These are phyloP conservation scores for Punctoribates punctum DNA, from an alignment of 2,888 invertebrate species.

Conservation along the genomic window DNA sequence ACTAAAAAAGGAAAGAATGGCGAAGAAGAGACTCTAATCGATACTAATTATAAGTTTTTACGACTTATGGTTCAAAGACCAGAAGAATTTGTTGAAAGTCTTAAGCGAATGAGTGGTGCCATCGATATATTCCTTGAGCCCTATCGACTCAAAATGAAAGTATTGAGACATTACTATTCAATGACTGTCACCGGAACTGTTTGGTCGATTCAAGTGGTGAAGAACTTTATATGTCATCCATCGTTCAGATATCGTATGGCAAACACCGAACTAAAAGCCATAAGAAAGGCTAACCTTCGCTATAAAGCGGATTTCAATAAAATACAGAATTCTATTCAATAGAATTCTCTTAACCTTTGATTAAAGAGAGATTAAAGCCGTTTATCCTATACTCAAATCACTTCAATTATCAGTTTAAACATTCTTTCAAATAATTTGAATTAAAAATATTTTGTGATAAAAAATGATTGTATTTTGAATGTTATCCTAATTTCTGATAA, in stretches of 20 bases:
- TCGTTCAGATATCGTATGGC: not conserved
- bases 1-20: not conserved
- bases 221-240: not conserved
- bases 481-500: too few relatives aligned
- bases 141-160: not conserved
- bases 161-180: not conserved
- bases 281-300: not conserved
- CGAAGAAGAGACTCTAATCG: not conserved
- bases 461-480: too few relatives aligned
- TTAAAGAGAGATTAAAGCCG: too few relatives aligned
- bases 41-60: not conserved
- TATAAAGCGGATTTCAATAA: not conserved
- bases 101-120: not conserved
- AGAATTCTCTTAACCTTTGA: too few relatives aligned
- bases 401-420: too few relatives aligned
- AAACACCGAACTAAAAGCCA: not conserved
- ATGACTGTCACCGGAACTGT: slow-evolving; percentile 18
- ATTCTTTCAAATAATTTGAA: too few relatives aligned
- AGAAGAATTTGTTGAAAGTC: not conserved
- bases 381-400: too few relatives aligned
- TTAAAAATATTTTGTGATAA: too few relatives aligned
- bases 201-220: slow-evolving; percentile 17
- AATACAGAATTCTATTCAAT: too few relatives aligned
- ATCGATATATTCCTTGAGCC: slow-evolving; percentile 5
- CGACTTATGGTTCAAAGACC: not conserved